Percentiles rank a stretch among this genome's conserved stretches.
These are phyloP conservation scores for Sprattus sprattus DNA, from an alignment of 2,113 vertebrate genomes.

Conservation along the genomic window DNA sequence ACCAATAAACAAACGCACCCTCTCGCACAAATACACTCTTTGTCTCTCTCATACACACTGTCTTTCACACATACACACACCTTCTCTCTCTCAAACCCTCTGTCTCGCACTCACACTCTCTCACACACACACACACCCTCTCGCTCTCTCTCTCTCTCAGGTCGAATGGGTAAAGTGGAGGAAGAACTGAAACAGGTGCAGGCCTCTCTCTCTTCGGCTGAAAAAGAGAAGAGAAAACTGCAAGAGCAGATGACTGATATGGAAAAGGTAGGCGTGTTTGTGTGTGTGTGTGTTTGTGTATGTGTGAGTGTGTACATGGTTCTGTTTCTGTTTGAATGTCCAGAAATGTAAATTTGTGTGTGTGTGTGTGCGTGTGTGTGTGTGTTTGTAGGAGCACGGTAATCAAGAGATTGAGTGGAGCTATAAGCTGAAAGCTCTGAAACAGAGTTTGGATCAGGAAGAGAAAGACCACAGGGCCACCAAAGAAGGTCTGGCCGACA, in stretches of 20 bases:
- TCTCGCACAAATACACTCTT: no score
- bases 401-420: slow-evolving; percentile 95
- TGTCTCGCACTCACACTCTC: no score
- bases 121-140: background rate
- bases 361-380: background rate
- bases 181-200: slow-evolving; percentile 84
- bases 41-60: no score
- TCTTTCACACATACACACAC: no score
- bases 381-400: slow-evolving; percentile 82
- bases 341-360: background rate
- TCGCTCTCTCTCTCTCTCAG: slow-evolving; percentile 49
- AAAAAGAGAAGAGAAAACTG: slow-evolving; percentile 85
- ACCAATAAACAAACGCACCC: no score
- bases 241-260: slow-evolving; percentile 83
- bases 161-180: slow-evolving; percentile 78
- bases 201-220: slow-evolving; percentile 70
- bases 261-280: slow-evolving; percentile 79
- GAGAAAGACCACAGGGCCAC: slow-evolving; percentile 89
- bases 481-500: slow-evolving; percentile 85
- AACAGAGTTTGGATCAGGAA: slow-evolving; percentile 92
- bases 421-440: slow-evolving; percentile 90
- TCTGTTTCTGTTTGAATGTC: background rate
- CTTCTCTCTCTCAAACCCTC: no score
- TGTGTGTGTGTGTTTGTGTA: slow-evolving; percentile 8
- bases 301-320: background rate